phyloP scores from a whole-genome alignment of 2,888 invertebrate genomes.

The Nezara viridula region DNA sequence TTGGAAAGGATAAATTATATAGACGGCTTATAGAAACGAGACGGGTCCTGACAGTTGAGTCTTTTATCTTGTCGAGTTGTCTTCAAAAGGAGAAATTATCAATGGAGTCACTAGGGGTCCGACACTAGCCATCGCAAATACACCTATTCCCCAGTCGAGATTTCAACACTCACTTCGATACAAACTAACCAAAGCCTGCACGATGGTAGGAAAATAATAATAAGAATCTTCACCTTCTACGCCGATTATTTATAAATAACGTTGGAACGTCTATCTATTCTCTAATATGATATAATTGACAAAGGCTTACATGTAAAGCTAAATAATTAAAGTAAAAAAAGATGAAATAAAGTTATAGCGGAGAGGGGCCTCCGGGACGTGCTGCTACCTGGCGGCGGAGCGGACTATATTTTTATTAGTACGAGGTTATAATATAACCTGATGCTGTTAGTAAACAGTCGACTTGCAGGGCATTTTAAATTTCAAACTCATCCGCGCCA shows the following conservation, averaged over 20 bases:
- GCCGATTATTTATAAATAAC: neutral
- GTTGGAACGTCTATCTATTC: neutral
- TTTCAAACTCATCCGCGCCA: constrained; percentile 55
- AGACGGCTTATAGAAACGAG: neutral
- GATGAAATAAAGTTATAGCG: constrained; percentile 23
- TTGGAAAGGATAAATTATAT: constrained; percentile 5
- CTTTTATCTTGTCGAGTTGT: neutral
- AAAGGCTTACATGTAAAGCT: neutral
- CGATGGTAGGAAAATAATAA: neutral
- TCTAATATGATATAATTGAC: neutral
- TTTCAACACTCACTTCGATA: constrained; percentile 44
- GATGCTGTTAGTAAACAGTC: constrained; percentile 55
- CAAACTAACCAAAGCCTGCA: constrained; percentile 44
- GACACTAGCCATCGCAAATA: constrained; percentile 32
- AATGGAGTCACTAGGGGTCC: neutral
- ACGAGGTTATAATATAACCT: constrained; percentile 59
- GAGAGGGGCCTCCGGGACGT: neutral
- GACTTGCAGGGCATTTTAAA: constrained; percentile 38
- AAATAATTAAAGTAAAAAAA: constrained; percentile 36
- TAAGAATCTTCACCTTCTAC: neutral
- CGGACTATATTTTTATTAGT: constrained; percentile 41
- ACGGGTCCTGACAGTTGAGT: neutral
- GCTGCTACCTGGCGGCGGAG: constrained; percentile 40
- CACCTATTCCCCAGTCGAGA: constrained; percentile 38
- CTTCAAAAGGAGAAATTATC: neutral